A percentile compares a stretch with the other conserved stretches of the same genome.
Evolutionary conservation across 1,140 invertebrate species (phyloP).

Genomic region (Periplaneta americana): DNA sequence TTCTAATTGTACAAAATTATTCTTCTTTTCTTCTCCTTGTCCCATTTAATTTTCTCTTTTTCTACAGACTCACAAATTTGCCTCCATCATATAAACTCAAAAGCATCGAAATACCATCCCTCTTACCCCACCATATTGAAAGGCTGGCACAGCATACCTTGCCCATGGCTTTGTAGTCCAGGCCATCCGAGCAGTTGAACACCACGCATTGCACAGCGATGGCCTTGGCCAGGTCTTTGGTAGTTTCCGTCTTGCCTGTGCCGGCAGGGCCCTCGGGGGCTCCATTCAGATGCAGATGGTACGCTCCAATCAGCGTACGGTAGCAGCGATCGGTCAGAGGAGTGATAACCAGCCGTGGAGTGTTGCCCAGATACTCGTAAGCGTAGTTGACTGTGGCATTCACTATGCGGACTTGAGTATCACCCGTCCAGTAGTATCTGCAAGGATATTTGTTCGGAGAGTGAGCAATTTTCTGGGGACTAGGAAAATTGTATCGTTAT

Average conservation of each 20-base stretch:
- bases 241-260: constrained; percentile 88
- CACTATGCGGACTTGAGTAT: constrained; percentile 75
- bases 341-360: constrained; percentile 62
- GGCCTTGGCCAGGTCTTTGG: constrained; percentile 85
- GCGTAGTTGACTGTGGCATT: constrained; percentile 80
- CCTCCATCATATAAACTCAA: no score
- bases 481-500: no score
- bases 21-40: no score
- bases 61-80: no score
- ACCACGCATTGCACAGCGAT: constrained; percentile 89
- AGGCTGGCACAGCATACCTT: no score
- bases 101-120: no score
- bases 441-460: no score
- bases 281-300: constrained; percentile 80
- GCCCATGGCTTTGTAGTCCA: constrained; percentile 90
- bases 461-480: no score
- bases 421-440: constrained; percentile 79
- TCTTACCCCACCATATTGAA: no score
- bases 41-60: no score
- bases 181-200: constrained; percentile 91
- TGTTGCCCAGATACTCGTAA: constrained; percentile 87
- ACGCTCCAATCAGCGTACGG: constrained; percentile 80
- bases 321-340: constrained; percentile 74
- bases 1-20: no score
- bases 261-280: constrained; percentile 86